These are phyloP conservation scores for Barbus barbus DNA, from an alignment of 2,113 vertebrate species.

Conservation along the genomic window DNA sequence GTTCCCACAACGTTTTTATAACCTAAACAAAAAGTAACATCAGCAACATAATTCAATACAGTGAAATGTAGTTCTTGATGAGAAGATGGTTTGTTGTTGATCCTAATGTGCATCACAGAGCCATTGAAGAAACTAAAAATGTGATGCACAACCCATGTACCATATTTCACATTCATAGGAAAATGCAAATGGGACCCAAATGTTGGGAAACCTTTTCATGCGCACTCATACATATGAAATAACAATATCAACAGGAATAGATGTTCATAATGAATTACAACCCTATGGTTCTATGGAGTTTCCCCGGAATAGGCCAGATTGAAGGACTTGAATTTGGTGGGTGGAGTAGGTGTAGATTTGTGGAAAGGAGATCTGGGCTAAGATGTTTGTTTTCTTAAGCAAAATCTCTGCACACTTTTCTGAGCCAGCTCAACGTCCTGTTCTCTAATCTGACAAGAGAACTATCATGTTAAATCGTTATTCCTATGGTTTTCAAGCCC, in stretches of 20 bases:
- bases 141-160: not conserved
- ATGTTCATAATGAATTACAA: slow-evolving; percentile 47
- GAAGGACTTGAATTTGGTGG: not conserved
- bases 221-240: slow-evolving; percentile 42
- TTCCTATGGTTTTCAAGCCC: slow-evolving; percentile 66
- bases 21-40: no score
- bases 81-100: not conserved
- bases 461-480: slow-evolving; percentile 73
- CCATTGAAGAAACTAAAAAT: not conserved
- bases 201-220: slow-evolving; percentile 47
- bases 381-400: no score
- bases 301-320: slow-evolving; percentile 52
- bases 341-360: slow-evolving; percentile 54
- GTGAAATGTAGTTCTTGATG: no score
- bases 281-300: slow-evolving; percentile 12
- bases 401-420: slow-evolving; percentile 67
- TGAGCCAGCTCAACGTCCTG: slow-evolving; percentile 70
- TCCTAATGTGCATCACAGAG: not conserved
- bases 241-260: slow-evolving; percentile 55
- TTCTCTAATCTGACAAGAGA: slow-evolving; percentile 58
- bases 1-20: no score
- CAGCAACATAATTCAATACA: not conserved
- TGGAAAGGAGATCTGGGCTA: slow-evolving; percentile 45
- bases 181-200: slow-evolving; percentile 46
- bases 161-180: not conserved